These are phyloP conservation scores for Vidua macroura DNA, from an alignment of 2,113 vertebrate genomes.

Conservation along the genomic window DNA sequence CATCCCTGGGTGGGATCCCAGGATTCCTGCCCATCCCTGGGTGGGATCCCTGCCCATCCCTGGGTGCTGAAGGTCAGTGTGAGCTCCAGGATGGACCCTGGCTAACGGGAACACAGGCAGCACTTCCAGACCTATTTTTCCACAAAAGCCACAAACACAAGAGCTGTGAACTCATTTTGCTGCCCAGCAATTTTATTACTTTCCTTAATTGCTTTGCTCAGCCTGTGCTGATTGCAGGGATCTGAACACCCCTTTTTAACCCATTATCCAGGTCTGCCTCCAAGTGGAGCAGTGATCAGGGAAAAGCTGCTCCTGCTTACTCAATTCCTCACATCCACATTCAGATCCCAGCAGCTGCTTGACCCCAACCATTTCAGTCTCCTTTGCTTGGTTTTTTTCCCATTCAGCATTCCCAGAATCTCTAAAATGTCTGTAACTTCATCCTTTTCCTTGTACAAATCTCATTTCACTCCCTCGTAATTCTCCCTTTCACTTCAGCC, in stretches of 20 bases:
- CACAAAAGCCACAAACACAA: not conserved
- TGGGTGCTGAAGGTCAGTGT: not conserved
- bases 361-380: not conserved
- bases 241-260: not conserved
- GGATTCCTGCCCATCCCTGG: rapidly evolving
- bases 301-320: not conserved
- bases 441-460: not conserved
- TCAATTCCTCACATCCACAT: not conserved
- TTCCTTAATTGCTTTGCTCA: slow-evolving; percentile 59
- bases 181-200: slow-evolving; percentile 33
- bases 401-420: not conserved
- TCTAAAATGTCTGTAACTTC: not conserved
- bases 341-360: not conserved
- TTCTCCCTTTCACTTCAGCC: not conserved
- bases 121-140: slow-evolving; percentile 39
- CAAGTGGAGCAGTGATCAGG: not conserved
- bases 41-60: no score
- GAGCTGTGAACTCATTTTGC: slow-evolving; percentile 55
- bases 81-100: not conserved
- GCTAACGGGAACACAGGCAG: not conserved
- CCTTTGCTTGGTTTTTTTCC: not conserved
- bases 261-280: not conserved
- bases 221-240: not conserved
- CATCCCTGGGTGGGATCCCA: no score
- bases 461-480: not conserved